phyloP scores from a whole-genome alignment of 1,140 invertebrate genomes.

The Drosophila ficusphila region DNA sequence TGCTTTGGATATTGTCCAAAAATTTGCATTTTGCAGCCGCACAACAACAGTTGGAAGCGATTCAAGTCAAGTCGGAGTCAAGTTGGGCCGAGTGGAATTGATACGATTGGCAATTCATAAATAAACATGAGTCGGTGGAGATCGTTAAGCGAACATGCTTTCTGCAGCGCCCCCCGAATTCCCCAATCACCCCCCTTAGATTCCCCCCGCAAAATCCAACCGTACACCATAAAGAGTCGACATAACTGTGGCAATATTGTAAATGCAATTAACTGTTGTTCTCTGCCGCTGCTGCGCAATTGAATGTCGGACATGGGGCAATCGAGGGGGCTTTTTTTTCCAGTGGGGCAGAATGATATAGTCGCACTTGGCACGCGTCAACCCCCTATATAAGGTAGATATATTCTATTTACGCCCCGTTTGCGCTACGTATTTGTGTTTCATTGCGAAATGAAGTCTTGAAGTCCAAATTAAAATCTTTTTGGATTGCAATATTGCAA shows the following conservation, averaged over 20 bases:
- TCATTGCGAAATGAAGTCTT: neutral
- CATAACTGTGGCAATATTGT: slow-evolving; percentile 63
- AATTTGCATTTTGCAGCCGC: slow-evolving; percentile 38
- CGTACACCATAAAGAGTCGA: slow-evolving; percentile 40
- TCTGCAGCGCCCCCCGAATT: neutral
- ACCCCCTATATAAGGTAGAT: slow-evolving; percentile 44
- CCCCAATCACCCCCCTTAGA: neutral
- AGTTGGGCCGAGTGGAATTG: slow-evolving; percentile 20
- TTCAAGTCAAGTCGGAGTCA: slow-evolving; percentile 26
- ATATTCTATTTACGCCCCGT: neutral
- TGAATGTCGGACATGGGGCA: slow-evolving; percentile 37
- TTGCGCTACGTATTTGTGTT: neutral
- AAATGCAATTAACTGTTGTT: slow-evolving; percentile 69
- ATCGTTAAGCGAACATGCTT: slow-evolving; percentile 34
- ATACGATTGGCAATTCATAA: slow-evolving; percentile 65
- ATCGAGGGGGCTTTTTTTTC: neutral
- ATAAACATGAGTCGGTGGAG: slow-evolving; percentile 62
- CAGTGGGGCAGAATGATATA: neutral
- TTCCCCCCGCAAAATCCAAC: slow-evolving; percentile 5
- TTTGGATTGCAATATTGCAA: too few species aligned
- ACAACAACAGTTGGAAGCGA: slow-evolving; percentile 3
- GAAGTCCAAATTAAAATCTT: too few species aligned
- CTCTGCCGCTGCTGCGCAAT: slow-evolving; percentile 60
- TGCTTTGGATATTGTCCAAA: slow-evolving; percentile 15
- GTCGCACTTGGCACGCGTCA: slow-evolving; percentile 29